Evolutionary conservation across 2,888 invertebrate genomes (phyloP).

Genomic region (Aromia moschata): DNA sequence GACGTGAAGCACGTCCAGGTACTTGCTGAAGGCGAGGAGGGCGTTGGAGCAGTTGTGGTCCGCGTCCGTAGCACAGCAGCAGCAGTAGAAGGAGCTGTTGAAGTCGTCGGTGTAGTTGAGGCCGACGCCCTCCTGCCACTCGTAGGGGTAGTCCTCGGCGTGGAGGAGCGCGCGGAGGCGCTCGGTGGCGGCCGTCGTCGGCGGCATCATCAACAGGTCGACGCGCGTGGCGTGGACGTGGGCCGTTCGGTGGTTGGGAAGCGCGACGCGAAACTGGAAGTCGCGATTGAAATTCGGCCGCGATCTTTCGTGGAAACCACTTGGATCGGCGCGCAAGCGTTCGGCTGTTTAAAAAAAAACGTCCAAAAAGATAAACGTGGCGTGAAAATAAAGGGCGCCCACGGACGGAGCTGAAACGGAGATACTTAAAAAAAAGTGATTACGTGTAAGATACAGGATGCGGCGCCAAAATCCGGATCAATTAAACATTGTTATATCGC

Average conservation of each 20-base stretch:
- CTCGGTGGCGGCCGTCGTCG: neutral
- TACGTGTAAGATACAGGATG: too few relatives aligned
- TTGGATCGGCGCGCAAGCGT: slow-evolving; percentile 17
- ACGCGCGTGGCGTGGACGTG: slow-evolving; percentile 6
- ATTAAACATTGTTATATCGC: too few relatives aligned
- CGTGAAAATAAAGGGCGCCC: too few relatives aligned
- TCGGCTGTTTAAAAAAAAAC: neutral
- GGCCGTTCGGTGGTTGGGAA: slow-evolving; percentile 36
- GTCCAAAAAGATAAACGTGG: too few relatives aligned
- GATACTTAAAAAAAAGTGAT: too few relatives aligned
- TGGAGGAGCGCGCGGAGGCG: neutral
- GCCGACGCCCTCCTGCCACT: neutral
- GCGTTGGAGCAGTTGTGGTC: slow-evolving; percentile 8
- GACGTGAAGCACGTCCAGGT: slow-evolving; percentile 64
- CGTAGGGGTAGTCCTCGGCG: slow-evolving; percentile 5
- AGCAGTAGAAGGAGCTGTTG: slow-evolving; percentile 16
- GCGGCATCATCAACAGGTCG: slow-evolving; percentile 23
- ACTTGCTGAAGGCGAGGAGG: slow-evolving; percentile 20
- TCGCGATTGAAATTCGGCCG: slow-evolving; percentile 10
- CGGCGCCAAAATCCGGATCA: too few relatives aligned
- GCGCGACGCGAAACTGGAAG: slow-evolving; percentile 42
- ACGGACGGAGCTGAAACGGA: too few relatives aligned
- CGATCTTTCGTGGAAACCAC: neutral
- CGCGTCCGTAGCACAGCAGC: slow-evolving; percentile 18
- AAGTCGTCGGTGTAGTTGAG: neutral